Base-by-base conservation (phyloP, 1,140 invertebrate species). In the Panulirus ornatus region DNA sequence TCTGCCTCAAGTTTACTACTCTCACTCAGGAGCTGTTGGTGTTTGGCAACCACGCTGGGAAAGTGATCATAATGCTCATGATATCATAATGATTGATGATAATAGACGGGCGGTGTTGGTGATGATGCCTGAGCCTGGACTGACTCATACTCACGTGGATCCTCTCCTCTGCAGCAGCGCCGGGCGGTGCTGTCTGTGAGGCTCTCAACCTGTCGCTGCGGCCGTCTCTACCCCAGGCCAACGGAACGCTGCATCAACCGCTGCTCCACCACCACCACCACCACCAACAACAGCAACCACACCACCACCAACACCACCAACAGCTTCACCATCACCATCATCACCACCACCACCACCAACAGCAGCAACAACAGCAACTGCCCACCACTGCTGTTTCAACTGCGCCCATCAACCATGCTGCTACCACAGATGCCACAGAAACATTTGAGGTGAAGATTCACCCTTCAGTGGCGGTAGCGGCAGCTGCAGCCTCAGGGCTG, bases 191-290 rank as follows among this genome's bases (percentile, higher is more conserved):
- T 90, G 88, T 78, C 71, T 90, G 88, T 66, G 88, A 90, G 88
- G 88, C 88, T 79, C 88, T 90, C 81, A 90, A 90, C 88, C 73
- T 90, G 88, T 90, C 88, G 81, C 88, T 90, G 88, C 71, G 88
- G 44, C 82, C 88, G 27, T 38, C 88, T 44, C 88, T 84, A 36
- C 81, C 75, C 81, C 82, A 76, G 81, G 70, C 70, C 81, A 84
- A 84, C 88, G 88, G 88, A 75, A 89, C 87, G 22, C 70, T 86
- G 44, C 75, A 78, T 54, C 85, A 44, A 40, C 79, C 88, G 44
- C 34, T 73, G 34, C 88, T 78, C 22, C 88, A 83, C 76, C 87
- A 47, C 58, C 87, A 71, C 42, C 88, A 84, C 81, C 88, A 90
- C 51, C 88, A 90, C 40, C 84, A 85, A 75, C 82, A 40, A 71